Evolutionary conservation across 2,797 vertebrate genomes (phyloP), one percentile per base, ranked within the genome.

Genomic region (Gobionotothen gibberifrons): DNA sequence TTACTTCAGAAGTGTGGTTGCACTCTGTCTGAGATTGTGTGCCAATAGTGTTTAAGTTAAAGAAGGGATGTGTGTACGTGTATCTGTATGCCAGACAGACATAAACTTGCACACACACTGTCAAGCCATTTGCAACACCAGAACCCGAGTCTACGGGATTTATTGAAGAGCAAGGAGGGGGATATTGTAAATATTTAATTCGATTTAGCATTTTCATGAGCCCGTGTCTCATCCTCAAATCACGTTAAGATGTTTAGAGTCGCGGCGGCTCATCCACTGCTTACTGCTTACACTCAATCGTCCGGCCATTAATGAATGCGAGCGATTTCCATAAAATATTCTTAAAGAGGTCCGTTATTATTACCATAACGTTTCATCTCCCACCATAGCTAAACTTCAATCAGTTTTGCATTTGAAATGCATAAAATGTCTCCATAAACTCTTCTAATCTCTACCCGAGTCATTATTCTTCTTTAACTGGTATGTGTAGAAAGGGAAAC

Each of bases 281-380:
- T 91, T 79, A 65, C 84, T 89, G 85, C 91, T 94, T 93, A 93
- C 69, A 75, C 89, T 86, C 63, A 69, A 61, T 91, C 75, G 73
- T 89, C 82, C 72, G 78, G 88, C 89, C 89, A 90, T 91, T 95
- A 94, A 93, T 94, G 95, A 95, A 94, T 95, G 92, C 69, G 42
- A 86, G 66, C 58, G 59, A 95, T 95, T 96, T 95, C 91, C 93
- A 95, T 94, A 94, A 96, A 96, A 94, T 95, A 95, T 96, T 96
- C 94, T 91, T 92, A 95, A 92, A 93, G 83, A 88, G 93, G 87
- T 85, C 89, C 85, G 87, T 94, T 94, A 94, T 92, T 93, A 90
- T 92, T 92, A 91, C 91, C 89, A 90, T 92, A 89, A 82, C 89
- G 87, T 92, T 93, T 93, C 90, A 93, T 93, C 92, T 93, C 83